A percentile compares a stretch with the other conserved stretches of the same genome.
These are phyloP conservation scores for Atherinomorus stipes DNA, from an alignment of 2,113 vertebrate species.

Conservation along the genomic window DNA sequence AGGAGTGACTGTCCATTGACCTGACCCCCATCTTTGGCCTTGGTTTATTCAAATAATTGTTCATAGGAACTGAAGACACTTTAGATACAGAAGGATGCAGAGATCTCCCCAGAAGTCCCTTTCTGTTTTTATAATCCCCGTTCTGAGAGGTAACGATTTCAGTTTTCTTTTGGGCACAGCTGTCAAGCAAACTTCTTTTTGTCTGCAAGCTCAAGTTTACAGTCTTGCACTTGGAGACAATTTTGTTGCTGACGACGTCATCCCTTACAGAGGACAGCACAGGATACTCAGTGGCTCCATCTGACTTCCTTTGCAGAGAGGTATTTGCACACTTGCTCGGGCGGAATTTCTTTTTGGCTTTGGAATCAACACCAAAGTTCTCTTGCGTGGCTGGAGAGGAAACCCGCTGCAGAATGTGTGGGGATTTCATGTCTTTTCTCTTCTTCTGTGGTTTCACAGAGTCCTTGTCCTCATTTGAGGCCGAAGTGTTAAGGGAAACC, in stretches of 20 bases:
- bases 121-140: constrained; percentile 86
- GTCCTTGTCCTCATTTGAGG: constrained; percentile 76
- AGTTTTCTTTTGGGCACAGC: constrained; percentile 83
- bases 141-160: constrained; percentile 81
- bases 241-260: constrained; percentile 85
- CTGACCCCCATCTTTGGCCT: constrained; percentile 82
- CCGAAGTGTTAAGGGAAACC: constrained; percentile 16
- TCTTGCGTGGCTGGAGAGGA: constrained; percentile 84
- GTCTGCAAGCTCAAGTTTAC: constrained; percentile 78
- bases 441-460: constrained; percentile 81
- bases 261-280: constrained; percentile 86
- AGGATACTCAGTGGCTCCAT: constrained; percentile 81
- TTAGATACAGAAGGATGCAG: constrained; percentile 85
- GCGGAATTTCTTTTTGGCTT: constrained; percentile 86
- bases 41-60: constrained; percentile 83
- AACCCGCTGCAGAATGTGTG: constrained; percentile 74
- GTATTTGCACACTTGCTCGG: constrained; percentile 75
- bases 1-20: constrained; percentile 80
- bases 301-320: constrained; percentile 71
- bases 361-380: constrained; percentile 83
- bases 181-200: constrained; percentile 82
- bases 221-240: constrained; percentile 80
- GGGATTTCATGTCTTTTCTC: constrained; percentile 84
- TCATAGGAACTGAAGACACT: constrained; percentile 79
- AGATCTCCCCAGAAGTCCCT: constrained; percentile 82